phyloP scores from a whole-genome alignment of 2,888 invertebrate genomes.

The Arrhopalites spinosus region DNA sequence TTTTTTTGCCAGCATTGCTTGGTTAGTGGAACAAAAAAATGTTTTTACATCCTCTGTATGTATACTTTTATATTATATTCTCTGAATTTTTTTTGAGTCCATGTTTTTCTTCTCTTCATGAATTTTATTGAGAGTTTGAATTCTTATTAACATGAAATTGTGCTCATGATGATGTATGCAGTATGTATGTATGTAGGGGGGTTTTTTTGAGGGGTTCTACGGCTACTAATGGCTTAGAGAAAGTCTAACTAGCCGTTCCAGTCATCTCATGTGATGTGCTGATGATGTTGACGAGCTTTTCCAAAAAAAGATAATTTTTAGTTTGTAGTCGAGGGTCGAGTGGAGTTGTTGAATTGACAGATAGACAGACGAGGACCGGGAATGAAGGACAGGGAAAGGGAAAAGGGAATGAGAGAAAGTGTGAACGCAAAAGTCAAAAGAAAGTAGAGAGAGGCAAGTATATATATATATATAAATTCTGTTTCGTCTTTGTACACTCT shows the following conservation, averaged over 20 bases:
- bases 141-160: not conserved
- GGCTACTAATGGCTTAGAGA: too few species aligned
- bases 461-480: not conserved
- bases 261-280: too few species aligned
- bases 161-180: not conserved
- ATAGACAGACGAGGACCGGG: not conserved
- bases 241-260: too few species aligned
- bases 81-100: too few species aligned
- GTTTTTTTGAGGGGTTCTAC: too few species aligned
- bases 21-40: not conserved
- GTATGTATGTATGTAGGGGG: not conserved
- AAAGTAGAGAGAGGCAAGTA: not conserved
- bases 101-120: not conserved
- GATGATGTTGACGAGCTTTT: not conserved
- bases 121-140: constrained; percentile 13
- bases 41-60: not conserved
- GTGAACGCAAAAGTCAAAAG: constrained; percentile 17
- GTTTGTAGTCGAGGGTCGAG: not conserved
- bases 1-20: not conserved
- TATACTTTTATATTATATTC: not conserved
- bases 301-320: constrained; percentile 12
- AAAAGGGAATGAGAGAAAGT: not conserved
- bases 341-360: not conserved
- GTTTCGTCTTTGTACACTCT: not conserved
- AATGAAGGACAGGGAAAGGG: not conserved